phyloP scores from a whole-genome alignment of 2,113 vertebrate species.

The Camelus dromedarius region DNA sequence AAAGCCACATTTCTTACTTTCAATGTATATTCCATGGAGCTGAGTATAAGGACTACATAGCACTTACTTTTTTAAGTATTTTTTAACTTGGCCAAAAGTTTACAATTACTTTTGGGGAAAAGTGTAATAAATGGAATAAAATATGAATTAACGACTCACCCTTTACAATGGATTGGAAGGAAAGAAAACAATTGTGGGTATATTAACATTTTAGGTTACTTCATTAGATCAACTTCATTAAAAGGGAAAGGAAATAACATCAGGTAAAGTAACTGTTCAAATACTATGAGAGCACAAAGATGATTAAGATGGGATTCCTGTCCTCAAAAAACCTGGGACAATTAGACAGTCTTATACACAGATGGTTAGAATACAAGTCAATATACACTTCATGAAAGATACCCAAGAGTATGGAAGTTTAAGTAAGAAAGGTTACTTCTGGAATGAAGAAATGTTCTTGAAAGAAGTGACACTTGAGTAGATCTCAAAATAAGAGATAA shows the following conservation, averaged over 20 bases:
- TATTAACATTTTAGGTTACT: not conserved
- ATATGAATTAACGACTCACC: not conserved
- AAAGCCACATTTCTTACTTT: not conserved
- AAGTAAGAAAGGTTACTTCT: not conserved
- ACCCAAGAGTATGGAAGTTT: not conserved
- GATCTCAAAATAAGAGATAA: conserved; percentile 16
- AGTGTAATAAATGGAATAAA: not conserved
- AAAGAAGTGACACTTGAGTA: not conserved
- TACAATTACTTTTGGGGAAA: not conserved
- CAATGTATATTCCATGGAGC: not conserved
- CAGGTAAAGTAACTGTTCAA: not conserved
- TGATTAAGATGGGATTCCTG: not conserved
- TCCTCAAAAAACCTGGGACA: not conserved
- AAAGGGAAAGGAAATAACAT: not conserved
- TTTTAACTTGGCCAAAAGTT: not conserved
- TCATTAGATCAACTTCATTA: not conserved
- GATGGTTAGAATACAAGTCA: not conserved
- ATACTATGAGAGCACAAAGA: not conserved
- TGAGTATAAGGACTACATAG: not conserved
- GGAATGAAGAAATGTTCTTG: not conserved
- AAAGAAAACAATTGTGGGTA: not conserved
- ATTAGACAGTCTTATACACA: not conserved
- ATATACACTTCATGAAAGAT: not conserved
- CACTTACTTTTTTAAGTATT: not conserved
- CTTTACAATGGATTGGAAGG: not conserved